These are phyloP conservation scores for Pogonomyrmex barbatus DNA, from an alignment of 1,140 invertebrate genomes.

Conservation along the genomic window DNA sequence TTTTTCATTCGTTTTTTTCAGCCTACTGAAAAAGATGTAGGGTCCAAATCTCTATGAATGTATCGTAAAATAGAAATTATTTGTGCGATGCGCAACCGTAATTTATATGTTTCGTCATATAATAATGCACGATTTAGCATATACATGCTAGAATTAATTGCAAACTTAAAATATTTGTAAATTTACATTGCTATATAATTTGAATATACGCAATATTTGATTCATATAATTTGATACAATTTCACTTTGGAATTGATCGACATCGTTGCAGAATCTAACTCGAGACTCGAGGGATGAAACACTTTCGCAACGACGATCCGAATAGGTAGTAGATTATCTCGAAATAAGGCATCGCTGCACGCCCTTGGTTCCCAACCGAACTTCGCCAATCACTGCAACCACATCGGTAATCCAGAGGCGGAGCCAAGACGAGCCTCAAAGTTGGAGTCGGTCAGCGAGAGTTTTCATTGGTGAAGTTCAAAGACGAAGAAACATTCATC, in stretches of 20 bases:
- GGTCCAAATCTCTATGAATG: not conserved
- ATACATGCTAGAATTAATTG: not conserved
- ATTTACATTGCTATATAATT: not conserved
- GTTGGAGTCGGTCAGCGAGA: conserved; percentile 45
- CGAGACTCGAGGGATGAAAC: not conserved
- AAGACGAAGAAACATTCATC: conserved; percentile 52
- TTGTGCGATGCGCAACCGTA: not conserved
- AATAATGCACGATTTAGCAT: not conserved
- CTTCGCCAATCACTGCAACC: conserved; percentile 34
- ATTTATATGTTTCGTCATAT: not conserved
- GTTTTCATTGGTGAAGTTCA: conserved; percentile 46
- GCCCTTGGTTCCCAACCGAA: conserved; percentile 14
- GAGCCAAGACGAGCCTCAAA: conserved; percentile 44
- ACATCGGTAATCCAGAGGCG: conserved; percentile 47
- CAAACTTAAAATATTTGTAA: not conserved
- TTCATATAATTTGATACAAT: not conserved
- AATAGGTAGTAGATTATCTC: not conserved
- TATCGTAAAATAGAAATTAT: not conserved
- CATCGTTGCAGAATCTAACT: not conserved
- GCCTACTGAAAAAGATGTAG: not conserved
- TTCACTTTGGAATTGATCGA: not conserved
- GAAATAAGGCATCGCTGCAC: not conserved
- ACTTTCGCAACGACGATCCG: not conserved
- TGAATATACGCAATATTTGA: not conserved
- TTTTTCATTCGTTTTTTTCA: not conserved